Conservation (phyloP, 2,797 vertebrate species). For the Echiichthys vipera region DNA sequence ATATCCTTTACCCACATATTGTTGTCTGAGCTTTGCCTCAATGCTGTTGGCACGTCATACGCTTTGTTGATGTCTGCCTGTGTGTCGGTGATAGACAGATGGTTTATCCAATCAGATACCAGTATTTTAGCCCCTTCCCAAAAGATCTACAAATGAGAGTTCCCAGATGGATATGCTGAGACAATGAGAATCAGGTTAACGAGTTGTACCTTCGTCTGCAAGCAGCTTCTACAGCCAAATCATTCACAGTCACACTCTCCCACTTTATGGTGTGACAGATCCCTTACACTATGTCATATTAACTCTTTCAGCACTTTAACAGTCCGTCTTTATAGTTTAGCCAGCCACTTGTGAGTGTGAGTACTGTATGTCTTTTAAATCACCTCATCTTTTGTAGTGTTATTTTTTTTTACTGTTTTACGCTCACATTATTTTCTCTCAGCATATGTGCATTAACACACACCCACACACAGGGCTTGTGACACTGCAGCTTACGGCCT, state of each 20-base stretch:
- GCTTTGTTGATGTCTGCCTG: too few relatives aligned
- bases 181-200: too few relatives aligned
- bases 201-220: too few relatives aligned
- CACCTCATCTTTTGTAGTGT: not conserved
- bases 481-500: constrained; percentile 3
- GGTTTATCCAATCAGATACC: too few relatives aligned
- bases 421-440: not conserved
- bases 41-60: too few relatives aligned
- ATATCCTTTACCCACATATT: too few relatives aligned
- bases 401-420: not conserved
- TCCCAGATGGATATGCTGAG: too few relatives aligned
- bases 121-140: too few relatives aligned
- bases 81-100: too few relatives aligned
- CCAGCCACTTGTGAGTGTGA: not conserved
- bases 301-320: too few relatives aligned
- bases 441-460: not conserved
- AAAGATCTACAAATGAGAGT: too few relatives aligned
- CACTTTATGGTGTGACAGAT: not conserved
- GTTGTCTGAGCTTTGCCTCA: too few relatives aligned
- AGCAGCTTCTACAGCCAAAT: not conserved
- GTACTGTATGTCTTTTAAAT: not conserved
- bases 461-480: not conserved
- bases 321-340: not conserved
- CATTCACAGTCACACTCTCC: not conserved
- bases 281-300: not conserved